These are phyloP conservation scores for Variabilichromis moorii DNA, from an alignment of 2,113 vertebrate species.

Conservation along the genomic window DNA sequence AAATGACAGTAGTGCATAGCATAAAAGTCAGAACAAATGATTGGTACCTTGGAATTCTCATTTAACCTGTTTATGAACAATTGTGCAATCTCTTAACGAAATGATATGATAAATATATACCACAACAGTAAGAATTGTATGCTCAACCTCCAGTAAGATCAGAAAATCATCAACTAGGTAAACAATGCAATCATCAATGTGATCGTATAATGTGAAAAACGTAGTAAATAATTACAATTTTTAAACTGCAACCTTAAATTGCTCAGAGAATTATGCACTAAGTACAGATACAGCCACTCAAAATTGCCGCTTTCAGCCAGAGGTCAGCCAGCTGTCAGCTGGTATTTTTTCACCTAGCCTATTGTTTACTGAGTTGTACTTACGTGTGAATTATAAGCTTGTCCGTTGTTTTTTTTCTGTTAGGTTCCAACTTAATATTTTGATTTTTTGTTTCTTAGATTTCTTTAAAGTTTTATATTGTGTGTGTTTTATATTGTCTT, in stretches of 20 bases:
- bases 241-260: background rate
- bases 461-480: background rate
- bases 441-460: background rate
- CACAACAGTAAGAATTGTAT: slow-evolving; percentile 18
- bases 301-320: background rate
- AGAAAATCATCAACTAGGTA: slow-evolving; percentile 21
- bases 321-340: background rate
- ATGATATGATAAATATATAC: slow-evolving; percentile 43
- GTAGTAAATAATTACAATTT: background rate
- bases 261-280: background rate
- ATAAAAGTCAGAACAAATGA: slow-evolving; percentile 16
- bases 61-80: slow-evolving; percentile 48
- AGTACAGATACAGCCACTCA: background rate
- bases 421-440: background rate
- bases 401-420: background rate
- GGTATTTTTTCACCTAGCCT: background rate
- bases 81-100: slow-evolving; percentile 41
- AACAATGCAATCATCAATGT: slow-evolving; percentile 8
- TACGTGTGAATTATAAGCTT: background rate
- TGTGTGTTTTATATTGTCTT: background rate
- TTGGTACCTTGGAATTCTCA: slow-evolving; percentile 14
- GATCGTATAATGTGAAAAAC: background rate
- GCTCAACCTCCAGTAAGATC: background rate
- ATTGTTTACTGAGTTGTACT: background rate
- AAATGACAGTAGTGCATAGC: background rate